Evolutionary conservation across 53 echinoderm and acorn worm genomes (phyloP).

Genomic region (Crossaster papposus): DNA sequence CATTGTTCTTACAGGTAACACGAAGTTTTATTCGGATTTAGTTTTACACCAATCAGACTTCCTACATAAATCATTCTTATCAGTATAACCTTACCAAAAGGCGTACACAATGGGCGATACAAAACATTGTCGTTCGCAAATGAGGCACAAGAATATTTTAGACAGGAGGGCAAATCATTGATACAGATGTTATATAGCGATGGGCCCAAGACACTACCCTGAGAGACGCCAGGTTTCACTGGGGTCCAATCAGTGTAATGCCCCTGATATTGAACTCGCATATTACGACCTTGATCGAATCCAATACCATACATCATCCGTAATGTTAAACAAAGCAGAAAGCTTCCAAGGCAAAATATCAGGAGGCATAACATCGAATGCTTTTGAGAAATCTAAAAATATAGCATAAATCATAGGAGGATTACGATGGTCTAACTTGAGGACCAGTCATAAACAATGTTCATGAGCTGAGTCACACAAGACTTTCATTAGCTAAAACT

Average conservation of each 20-base stretch:
- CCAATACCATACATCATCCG: conserved; percentile 57
- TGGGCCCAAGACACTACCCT: neutral
- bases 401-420: conserved; percentile 51
- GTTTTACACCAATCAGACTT: neutral
- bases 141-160: neutral
- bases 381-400: conserved; percentile 62
- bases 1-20: neutral
- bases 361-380: conserved; percentile 67
- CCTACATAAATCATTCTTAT: neutral
- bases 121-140: conserved; percentile 28
- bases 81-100: neutral
- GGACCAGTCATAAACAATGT: no score
- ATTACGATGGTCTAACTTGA: no score
- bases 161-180: neutral
- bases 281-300: neutral
- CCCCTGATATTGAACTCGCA: neutral
- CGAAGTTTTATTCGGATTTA: no score
- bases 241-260: neutral
- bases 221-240: neutral
- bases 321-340: conserved; percentile 25
- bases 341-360: conserved; percentile 53
- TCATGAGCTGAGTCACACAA: no score
- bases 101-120: neutral
- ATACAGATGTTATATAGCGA: neutral
- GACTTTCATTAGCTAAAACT: no score